Evolutionary conservation across 2,888 invertebrate species (phyloP).

Genomic region (Mimachlamys varia): DNA sequence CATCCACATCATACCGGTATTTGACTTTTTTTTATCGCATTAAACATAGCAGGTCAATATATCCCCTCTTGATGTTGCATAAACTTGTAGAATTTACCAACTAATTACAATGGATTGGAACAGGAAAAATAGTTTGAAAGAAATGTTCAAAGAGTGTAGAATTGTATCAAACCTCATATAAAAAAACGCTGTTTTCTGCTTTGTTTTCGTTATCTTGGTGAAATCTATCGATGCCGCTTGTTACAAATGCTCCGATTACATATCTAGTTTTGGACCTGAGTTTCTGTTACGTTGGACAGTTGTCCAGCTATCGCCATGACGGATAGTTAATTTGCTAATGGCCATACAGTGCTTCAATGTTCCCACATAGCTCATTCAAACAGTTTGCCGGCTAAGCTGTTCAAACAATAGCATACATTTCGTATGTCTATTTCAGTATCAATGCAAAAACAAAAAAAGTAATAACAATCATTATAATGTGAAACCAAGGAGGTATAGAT

Average conservation of each 20-base stretch:
- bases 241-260: neutral
- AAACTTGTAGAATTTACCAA: neutral
- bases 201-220: neutral
- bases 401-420: neutral
- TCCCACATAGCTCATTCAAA: neutral
- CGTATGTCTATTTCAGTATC: neutral
- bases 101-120: neutral
- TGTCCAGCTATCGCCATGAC: neutral
- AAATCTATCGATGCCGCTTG: neutral
- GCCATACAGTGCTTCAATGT: neutral
- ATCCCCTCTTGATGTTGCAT: neutral
- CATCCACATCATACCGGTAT: neutral
- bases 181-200: neutral
- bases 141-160: neutral
- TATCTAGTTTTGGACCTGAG: neutral
- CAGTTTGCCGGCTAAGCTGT: neutral
- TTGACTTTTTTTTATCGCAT: neutral
- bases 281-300: neutral
- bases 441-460: neutral
- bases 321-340: conserved; percentile 27
- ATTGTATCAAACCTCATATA: neutral
- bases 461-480: neutral
- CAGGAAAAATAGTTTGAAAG: neutral
- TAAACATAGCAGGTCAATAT: neutral
- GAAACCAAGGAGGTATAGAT: no score